phyloP scores from a whole-genome alignment of 2,113 vertebrate genomes.

The Ondatra zibethicus region DNA sequence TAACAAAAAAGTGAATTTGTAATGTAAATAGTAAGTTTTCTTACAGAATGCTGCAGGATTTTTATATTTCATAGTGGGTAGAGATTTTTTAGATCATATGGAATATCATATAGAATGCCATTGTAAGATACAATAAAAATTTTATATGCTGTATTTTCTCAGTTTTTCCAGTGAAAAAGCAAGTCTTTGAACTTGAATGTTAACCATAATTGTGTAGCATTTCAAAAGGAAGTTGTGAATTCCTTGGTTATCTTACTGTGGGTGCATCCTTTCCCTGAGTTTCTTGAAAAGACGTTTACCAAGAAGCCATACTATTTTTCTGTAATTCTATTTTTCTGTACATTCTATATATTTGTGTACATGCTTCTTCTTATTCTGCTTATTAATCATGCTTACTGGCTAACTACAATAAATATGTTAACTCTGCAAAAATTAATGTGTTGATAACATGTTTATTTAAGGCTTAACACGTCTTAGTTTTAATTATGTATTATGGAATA shows the following conservation, averaged over 20 bases:
- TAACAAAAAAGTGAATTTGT: neutral
- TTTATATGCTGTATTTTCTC: neutral
- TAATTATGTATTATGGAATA: neutral
- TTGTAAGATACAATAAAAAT: neutral
- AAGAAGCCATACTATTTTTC: neutral
- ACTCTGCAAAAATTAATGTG: neutral
- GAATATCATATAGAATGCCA: neutral
- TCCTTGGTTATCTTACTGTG: neutral
- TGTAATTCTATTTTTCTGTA: neutral
- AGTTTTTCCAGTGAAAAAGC: neutral
- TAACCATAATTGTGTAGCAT: neutral
- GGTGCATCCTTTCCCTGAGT: neutral
- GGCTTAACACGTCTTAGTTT: neutral
- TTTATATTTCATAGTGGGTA: neutral
- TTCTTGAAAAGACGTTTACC: neutral
- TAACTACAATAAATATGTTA: neutral
- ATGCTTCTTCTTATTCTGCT: neutral
- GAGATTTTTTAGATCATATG: neutral
- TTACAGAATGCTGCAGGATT: neutral
- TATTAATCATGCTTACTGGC: neutral
- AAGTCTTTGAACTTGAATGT: neutral
- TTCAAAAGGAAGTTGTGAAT: neutral
- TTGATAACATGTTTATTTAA: neutral
- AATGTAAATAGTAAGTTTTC: neutral
- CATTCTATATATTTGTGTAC: too few species aligned